Percentiles rank a stretch among this genome's conserved stretches.
These are phyloP conservation scores for Todiramphus chloris DNA, from an alignment of 2,113 vertebrate species.

Conservation along the genomic window DNA sequence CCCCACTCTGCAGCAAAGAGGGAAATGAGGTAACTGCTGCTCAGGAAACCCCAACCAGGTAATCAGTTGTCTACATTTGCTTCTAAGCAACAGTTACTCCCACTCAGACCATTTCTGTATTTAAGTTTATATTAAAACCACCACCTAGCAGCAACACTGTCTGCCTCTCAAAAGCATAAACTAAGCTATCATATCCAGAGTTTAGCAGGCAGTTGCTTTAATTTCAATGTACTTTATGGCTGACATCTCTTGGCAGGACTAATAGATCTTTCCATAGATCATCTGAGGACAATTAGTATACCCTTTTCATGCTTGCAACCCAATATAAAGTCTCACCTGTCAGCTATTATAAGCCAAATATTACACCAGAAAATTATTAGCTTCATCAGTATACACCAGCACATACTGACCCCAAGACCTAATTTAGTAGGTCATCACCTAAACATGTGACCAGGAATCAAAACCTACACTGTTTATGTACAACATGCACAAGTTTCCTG, in stretches of 20 bases:
- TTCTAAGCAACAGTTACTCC: neutral
- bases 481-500: neutral
- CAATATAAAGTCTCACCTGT: conserved; percentile 20
- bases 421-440: neutral
- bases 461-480: neutral
- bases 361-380: neutral
- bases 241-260: neutral
- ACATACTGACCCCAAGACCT: neutral
- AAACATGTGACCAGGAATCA: neutral
- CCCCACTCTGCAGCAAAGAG: neutral
- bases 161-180: neutral
- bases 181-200: neutral
- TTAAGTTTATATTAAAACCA: neutral
- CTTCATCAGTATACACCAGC: neutral
- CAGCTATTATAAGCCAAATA: conserved; percentile 1
- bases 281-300: neutral
- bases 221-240: neutral
- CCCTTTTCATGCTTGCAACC: neutral
- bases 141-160: neutral
- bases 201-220: neutral
- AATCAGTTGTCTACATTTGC: neutral
- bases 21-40: neutral
- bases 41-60: neutral
- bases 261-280: neutral
- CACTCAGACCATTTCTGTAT: neutral